phyloP scores from a whole-genome alignment of 2,113 vertebrate species.

The Calyptommatus sinebrachiatus region DNA sequence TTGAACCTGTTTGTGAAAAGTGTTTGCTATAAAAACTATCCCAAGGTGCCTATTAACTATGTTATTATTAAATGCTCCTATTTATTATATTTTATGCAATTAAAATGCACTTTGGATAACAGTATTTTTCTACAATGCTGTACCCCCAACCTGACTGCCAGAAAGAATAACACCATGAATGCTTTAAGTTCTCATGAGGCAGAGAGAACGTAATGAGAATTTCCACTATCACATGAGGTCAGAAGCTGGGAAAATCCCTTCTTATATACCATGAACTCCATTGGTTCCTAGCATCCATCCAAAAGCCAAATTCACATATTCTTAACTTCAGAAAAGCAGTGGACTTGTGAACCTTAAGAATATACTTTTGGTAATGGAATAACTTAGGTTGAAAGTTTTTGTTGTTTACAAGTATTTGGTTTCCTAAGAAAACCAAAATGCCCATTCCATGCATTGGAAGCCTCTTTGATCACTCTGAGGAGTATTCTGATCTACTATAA shows the following conservation, averaged over 20 bases:
- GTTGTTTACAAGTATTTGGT: conserved; percentile 8
- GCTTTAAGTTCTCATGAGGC: background rate
- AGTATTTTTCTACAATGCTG: too few species aligned
- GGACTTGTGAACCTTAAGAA: background rate
- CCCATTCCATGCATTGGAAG: too few species aligned
- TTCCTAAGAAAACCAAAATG: conserved; percentile 33
- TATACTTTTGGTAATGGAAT: too few species aligned
- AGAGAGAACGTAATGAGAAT: background rate
- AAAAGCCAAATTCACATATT: too few species aligned
- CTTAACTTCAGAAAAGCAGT: background rate
- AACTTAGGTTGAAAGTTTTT: too few species aligned
- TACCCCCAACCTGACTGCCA: background rate
- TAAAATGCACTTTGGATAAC: background rate
- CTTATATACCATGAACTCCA: background rate
- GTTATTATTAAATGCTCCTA: too few species aligned
- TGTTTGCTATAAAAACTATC: too few species aligned
- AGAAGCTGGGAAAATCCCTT: background rate
- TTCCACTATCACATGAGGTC: background rate
- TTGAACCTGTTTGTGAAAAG: background rate
- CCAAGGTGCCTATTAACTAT: background rate
- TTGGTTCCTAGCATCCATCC: background rate
- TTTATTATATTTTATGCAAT: background rate
- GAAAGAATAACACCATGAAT: background rate
- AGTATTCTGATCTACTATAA: too few species aligned
- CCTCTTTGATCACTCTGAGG: too few species aligned